phyloP scores from a whole-genome alignment of 2,888 invertebrate species.

The Tanypteryx hageni region DNA sequence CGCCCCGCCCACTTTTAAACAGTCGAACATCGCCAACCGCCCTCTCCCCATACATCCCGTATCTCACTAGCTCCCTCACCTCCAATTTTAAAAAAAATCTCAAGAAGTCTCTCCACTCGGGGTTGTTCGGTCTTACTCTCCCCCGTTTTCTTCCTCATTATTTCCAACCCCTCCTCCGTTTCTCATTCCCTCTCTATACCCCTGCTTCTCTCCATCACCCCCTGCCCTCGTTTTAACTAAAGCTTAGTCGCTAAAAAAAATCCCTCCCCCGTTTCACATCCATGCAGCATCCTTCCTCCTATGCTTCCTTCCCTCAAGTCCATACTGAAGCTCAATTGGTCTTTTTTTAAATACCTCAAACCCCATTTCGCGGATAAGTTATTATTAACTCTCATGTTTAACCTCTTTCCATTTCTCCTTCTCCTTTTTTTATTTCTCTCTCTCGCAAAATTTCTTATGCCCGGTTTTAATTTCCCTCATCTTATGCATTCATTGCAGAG shows the following conservation, averaged over 20 bases:
- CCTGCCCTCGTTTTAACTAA: too few species aligned
- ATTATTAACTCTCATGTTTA: slow-evolving; percentile 2
- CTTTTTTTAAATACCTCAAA: not conserved
- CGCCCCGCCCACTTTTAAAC: not conserved
- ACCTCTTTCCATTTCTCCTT: not conserved
- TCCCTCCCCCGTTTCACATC: not conserved
- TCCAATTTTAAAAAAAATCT: slow-evolving; percentile 62
- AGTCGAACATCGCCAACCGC: not conserved
- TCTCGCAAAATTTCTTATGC: too few species aligned
- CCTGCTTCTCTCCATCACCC: not conserved
- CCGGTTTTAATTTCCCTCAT: too few species aligned
- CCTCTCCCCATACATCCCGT: not conserved
- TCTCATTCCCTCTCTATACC: not conserved
- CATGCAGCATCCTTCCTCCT: not conserved
- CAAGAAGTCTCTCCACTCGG: not conserved
- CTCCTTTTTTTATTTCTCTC: not conserved
- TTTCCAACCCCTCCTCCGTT: not conserved
- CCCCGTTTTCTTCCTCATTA: not conserved
- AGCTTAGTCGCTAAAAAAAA: not conserved
- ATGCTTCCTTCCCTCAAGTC: too few species aligned
- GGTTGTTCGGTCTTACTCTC: not conserved
- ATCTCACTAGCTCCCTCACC: slow-evolving; percentile 1
- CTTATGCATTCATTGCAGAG: not conserved
- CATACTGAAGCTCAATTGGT: not conserved
- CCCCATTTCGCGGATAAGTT: not conserved